phyloP scores from a whole-genome alignment of 2,888 invertebrate species.

The Halictus ligatus region DNA sequence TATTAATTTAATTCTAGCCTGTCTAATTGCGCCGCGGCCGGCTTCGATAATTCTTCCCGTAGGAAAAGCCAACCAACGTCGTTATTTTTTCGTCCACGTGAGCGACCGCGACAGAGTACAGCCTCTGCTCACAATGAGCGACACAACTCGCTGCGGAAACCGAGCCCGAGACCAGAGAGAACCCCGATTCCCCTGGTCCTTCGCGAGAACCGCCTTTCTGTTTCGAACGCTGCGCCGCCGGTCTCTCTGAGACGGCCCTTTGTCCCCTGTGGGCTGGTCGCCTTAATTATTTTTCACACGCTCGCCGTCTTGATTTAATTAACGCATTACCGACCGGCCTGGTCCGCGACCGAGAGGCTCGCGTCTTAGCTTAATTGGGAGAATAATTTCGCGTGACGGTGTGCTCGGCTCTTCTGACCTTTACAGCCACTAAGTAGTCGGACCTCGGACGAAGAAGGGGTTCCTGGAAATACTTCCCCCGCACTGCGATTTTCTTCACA shows the following conservation, averaged over 20 bases:
- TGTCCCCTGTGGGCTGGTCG: conserved; percentile 54
- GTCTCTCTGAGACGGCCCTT: conserved; percentile 47
- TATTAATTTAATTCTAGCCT: conserved; percentile 63
- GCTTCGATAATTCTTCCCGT: conserved; percentile 55
- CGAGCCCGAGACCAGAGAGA: conserved; percentile 41
- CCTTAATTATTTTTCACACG: conserved; percentile 69
- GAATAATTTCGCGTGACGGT: conserved; percentile 53
- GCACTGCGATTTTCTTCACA: background rate
- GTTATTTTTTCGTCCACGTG: conserved; percentile 52
- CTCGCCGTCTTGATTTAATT: conserved; percentile 68
- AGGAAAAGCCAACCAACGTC: conserved; percentile 31
- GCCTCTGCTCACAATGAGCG: conserved; percentile 53
- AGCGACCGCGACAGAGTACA: conserved; percentile 6
- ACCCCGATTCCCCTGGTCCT: conserved; percentile 33
- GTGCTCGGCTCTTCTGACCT: conserved; percentile 37
- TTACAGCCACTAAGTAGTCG: conserved; percentile 64
- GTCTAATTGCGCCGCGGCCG: conserved; percentile 58
- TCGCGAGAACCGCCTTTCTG: conserved; percentile 40
- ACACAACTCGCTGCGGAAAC: conserved; percentile 25
- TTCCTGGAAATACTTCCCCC: background rate
- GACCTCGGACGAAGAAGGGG: background rate
- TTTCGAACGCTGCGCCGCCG: conserved; percentile 24
- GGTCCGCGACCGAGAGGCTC: conserved; percentile 36
- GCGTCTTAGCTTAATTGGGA: conserved; percentile 67
- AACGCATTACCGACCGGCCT: conserved; percentile 61